Percentiles rank a stretch among this genome's conserved stretches.
Evolutionary conservation across 2,888 invertebrate species (phyloP).

Genomic region (Mactromeris polynyma): DNA sequence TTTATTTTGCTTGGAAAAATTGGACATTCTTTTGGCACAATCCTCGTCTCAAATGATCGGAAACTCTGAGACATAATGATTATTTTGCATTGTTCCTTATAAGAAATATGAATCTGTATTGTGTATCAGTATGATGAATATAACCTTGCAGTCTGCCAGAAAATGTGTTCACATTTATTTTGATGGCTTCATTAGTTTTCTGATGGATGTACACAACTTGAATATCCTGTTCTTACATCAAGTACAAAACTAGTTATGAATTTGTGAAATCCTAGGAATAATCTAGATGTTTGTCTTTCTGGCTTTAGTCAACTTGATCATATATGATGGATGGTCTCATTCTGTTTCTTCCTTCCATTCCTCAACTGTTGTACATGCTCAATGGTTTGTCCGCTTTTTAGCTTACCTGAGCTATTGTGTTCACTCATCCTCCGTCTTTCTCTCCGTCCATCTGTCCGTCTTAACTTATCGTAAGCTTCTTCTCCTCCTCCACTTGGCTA

Average conservation of each 20-base stretch:
- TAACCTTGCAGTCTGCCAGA: constrained; percentile 15
- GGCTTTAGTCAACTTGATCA: not conserved
- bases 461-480: no score
- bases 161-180: not conserved
- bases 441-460: no score
- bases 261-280: not conserved
- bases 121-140: not conserved
- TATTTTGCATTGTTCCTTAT: constrained; percentile 7
- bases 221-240: not conserved
- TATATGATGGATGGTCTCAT: not conserved
- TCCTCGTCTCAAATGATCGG: not conserved
- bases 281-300: not conserved
- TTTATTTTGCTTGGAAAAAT: not conserved
- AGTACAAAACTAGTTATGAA: not conserved
- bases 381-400: not conserved
- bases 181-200: constrained; percentile 16
- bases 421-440: no score
- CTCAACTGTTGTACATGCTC: not conserved
- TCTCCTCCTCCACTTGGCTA: no score
- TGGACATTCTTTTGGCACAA: not conserved
- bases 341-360: not conserved
- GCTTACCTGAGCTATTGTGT: no score
- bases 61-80: not conserved
- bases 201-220: constrained; percentile 16
- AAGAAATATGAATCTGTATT: not conserved